phyloP scores from a whole-genome alignment of 2,888 invertebrate species.

The Leptopilina myrica region DNA sequence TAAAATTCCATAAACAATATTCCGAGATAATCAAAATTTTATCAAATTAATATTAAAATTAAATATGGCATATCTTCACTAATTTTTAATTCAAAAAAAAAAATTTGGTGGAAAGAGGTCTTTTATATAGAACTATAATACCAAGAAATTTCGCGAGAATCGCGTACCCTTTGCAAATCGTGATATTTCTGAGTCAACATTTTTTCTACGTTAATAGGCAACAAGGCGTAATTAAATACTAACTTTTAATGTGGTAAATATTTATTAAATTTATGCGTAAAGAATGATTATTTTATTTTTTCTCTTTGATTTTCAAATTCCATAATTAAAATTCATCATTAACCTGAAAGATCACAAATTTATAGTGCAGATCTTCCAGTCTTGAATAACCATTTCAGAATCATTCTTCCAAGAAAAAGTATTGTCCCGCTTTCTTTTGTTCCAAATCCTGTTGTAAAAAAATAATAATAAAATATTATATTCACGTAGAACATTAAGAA shows the following conservation, averaged over 20 bases:
- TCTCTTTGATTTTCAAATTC: background rate
- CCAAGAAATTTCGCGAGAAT: too few species aligned
- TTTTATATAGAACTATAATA: too few species aligned
- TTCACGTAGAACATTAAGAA: slow-evolving; percentile 16
- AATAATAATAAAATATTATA: slow-evolving; percentile 8
- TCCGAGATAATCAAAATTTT: too few species aligned
- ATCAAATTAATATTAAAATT: too few species aligned
- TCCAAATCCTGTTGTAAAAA: slow-evolving; percentile 88
- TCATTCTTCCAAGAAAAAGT: slow-evolving; percentile 99
- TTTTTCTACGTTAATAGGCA: too few species aligned
- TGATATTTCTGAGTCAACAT: too few species aligned
- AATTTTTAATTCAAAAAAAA: too few species aligned
- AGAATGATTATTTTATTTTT: background rate
- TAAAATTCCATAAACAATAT: too few species aligned
- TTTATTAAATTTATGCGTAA: background rate
- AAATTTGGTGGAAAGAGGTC: too few species aligned
- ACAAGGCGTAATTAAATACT: too few species aligned
- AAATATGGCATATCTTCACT: too few species aligned
- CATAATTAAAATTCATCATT: background rate
- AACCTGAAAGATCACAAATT: background rate
- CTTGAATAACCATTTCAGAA: slow-evolving; percentile 67
- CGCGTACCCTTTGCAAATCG: too few species aligned
- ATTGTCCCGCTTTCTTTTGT: slow-evolving; percentile 98
- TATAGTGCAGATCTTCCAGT: background rate
- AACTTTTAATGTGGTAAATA: background rate